Conservation (phyloP, 2,797 vertebrate species). For the Scyliorhinus canicula region DNA sequence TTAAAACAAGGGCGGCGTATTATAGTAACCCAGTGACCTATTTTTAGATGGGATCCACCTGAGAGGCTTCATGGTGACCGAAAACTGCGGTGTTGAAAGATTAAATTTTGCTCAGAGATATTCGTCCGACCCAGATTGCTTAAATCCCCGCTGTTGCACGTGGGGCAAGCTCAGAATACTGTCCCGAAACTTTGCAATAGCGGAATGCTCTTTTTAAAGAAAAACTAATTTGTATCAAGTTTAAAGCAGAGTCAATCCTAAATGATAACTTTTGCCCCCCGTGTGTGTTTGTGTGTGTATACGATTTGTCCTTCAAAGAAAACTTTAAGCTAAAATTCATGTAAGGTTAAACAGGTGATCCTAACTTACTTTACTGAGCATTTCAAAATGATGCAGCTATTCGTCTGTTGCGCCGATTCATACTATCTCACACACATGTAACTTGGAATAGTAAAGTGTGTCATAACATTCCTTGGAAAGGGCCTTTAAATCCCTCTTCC, state of each 20-base stretch:
- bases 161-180: background rate
- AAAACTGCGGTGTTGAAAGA: background rate
- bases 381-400: too few relatives aligned
- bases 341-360: too few relatives aligned
- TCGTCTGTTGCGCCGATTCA: background rate
- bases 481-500: too few relatives aligned
- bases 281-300: background rate
- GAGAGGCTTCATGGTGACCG: background rate
- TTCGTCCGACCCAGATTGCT: too few relatives aligned
- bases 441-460: background rate
- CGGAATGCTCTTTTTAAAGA: background rate
- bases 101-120: background rate
- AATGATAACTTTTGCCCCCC: background rate
- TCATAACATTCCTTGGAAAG: background rate
- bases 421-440: too few relatives aligned
- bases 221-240: background rate
- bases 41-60: background rate
- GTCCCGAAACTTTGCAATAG: background rate
- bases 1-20: too few relatives aligned
- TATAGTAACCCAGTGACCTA: background rate
- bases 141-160: background rate
- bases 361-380: too few relatives aligned
- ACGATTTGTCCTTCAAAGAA: background rate
- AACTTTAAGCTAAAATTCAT: background rate
- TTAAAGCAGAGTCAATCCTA: background rate